Conservation (phyloP, 2,113 vertebrate species). For the Lophochroa leadbeateri region DNA sequence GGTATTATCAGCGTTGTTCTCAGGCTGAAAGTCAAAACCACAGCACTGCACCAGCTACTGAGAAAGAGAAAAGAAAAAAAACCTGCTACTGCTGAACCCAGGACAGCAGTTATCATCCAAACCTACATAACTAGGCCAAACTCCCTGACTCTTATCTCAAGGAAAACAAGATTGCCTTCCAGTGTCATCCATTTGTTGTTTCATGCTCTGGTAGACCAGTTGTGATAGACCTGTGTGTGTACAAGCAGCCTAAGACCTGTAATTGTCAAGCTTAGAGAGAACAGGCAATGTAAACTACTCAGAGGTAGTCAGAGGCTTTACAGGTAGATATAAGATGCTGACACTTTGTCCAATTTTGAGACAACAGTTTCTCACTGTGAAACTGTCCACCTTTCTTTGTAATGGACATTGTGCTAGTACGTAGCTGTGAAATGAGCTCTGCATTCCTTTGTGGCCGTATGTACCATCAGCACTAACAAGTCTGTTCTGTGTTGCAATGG, state of each 20-base stretch:
- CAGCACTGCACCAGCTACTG: no score
- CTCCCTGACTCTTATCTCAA: not conserved
- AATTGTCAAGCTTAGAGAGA: not conserved
- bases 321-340: not conserved
- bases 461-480: not conserved
- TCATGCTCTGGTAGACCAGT: not conserved
- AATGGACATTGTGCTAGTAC: not conserved
- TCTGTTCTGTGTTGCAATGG: not conserved
- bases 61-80: no score
- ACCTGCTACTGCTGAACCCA: no score
- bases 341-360: not conserved
- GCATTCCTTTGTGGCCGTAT: not conserved
- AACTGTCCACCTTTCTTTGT: not conserved
- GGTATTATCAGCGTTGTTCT: no score
- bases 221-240: not conserved
- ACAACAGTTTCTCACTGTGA: not conserved
- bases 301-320: not conserved
- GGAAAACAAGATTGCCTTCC: not conserved
- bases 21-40: no score
- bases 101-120: not conserved
- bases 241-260: not conserved
- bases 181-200: not conserved
- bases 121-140: not conserved
- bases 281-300: not conserved
- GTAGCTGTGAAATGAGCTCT: not conserved